Percentiles rank a stretch among this genome's conserved stretches.
phyloP scores from a whole-genome alignment of 2,797 vertebrate genomes.

The Mus caroli region DNA sequence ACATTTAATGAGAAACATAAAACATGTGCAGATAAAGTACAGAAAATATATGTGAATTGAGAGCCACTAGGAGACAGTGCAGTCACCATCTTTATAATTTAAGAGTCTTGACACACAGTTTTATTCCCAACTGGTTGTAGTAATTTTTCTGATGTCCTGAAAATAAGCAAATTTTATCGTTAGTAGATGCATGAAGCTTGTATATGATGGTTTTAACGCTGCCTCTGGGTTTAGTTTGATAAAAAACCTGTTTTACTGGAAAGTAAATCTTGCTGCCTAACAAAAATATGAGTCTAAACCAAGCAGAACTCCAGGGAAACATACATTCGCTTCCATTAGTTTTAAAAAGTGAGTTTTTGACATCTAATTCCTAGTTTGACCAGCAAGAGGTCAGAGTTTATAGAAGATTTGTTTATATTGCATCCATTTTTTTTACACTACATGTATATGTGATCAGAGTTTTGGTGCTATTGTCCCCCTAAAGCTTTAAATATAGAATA shows the following conservation, averaged over 20 bases:
- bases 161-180: conserved; percentile 74
- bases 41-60: conserved; percentile 19
- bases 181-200: conserved; percentile 45
- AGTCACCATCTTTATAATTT: conserved; percentile 70
- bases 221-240: conserved; percentile 63
- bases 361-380: conserved; percentile 15
- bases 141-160: conserved; percentile 67
- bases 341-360: conserved; percentile 42
- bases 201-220: conserved; percentile 19
- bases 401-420: background rate
- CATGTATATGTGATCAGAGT: background rate
- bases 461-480: background rate
- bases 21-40: conserved; percentile 65
- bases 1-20: conserved; percentile 78
- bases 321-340: conserved; percentile 42
- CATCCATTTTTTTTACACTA: background rate
- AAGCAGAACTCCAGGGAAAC: conserved; percentile 49
- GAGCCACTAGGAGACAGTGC: conserved; percentile 37
- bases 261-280: conserved; percentile 67
- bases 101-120: conserved; percentile 64
- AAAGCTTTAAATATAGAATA: background rate
- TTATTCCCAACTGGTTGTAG: conserved; percentile 70
- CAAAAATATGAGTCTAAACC: conserved; percentile 42
- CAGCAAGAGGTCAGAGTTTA: conserved; percentile 2
- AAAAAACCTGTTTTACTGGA: conserved; percentile 60